Evolutionary conservation across 2,113 vertebrate species (phyloP).

Genomic region (Paracanthobrama guichenoti): DNA sequence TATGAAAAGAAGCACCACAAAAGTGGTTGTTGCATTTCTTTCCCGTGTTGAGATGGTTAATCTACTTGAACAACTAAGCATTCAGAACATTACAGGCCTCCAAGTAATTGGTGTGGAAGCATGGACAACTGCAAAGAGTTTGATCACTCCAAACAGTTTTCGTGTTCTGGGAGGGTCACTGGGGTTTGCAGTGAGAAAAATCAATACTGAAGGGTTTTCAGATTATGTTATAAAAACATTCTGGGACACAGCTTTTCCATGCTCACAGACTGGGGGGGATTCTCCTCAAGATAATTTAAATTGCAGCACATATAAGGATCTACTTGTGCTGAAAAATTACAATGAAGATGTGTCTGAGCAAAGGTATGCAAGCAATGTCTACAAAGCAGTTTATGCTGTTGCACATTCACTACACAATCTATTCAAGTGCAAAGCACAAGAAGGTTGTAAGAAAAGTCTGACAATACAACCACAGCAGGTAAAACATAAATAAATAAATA

Average conservation of each 20-base stretch:
- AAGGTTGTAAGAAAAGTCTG: constrained; percentile 60
- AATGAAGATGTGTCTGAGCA: constrained; percentile 68
- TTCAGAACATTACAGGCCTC: constrained; percentile 70
- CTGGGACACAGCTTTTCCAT: constrained; percentile 65
- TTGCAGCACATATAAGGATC: constrained; percentile 60
- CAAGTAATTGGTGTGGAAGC: constrained; percentile 74
- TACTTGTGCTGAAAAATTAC: constrained; percentile 60
- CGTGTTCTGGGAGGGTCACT: constrained; percentile 69
- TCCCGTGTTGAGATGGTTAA: constrained; percentile 70
- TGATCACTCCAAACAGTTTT: constrained; percentile 69
- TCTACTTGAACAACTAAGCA: constrained; percentile 69
- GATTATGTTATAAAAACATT: constrained; percentile 66
- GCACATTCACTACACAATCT: constrained; percentile 71
- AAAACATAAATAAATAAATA: neutral
- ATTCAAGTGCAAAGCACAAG: constrained; percentile 57
- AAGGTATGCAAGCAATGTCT: constrained; percentile 71
- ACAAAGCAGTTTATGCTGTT: constrained; percentile 73
- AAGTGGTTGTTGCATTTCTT: constrained; percentile 71
- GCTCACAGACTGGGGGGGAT: constrained; percentile 8
- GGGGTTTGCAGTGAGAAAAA: constrained; percentile 71
- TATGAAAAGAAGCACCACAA: constrained; percentile 67
- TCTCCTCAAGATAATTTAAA: neutral
- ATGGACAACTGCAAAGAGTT: constrained; percentile 72
- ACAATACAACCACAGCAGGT: constrained; percentile 68
- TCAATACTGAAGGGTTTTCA: constrained; percentile 64